Conservation (phyloP, 1,140 invertebrate species). For the Scaptomyza hsui region DNA sequence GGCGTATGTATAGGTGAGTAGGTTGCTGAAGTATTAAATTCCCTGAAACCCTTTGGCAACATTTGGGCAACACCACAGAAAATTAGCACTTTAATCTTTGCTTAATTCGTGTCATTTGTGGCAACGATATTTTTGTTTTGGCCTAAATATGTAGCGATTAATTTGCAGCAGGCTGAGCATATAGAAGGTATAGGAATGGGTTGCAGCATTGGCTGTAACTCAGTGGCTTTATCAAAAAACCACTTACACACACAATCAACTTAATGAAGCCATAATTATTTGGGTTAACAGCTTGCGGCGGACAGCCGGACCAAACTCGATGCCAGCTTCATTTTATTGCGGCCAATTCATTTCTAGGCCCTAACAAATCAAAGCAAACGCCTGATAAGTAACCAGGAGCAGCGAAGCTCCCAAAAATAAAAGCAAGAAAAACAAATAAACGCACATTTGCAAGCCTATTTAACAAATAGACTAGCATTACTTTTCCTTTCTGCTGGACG, state of each 20-base stretch:
- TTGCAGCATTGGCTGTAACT: constrained; percentile 61
- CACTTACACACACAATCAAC: constrained; percentile 81
- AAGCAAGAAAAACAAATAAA: constrained; percentile 33
- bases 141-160: constrained; percentile 61
- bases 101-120: constrained; percentile 73
- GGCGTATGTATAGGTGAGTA: constrained; percentile 2
- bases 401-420: not conserved
- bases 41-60: constrained; percentile 58
- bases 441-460: constrained; percentile 75
- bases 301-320: constrained; percentile 7
- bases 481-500: constrained; percentile 7
- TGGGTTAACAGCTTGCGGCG: constrained; percentile 79
- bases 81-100: constrained; percentile 73
- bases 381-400: constrained; percentile 57
- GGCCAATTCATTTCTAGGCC: constrained; percentile 58
- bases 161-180: constrained; percentile 38
- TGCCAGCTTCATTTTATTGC: constrained; percentile 51
- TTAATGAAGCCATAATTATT: constrained; percentile 83
- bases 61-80: constrained; percentile 28
- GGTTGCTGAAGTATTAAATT: constrained; percentile 29
- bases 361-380: constrained; percentile 72
- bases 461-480: constrained; percentile 72
- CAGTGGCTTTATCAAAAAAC: constrained; percentile 79
- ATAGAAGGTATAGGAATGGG: constrained; percentile 13
- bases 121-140: constrained; percentile 60